phyloP scores from a whole-genome alignment of 1,140 invertebrate species.

The Arctopsyche grandis region DNA sequence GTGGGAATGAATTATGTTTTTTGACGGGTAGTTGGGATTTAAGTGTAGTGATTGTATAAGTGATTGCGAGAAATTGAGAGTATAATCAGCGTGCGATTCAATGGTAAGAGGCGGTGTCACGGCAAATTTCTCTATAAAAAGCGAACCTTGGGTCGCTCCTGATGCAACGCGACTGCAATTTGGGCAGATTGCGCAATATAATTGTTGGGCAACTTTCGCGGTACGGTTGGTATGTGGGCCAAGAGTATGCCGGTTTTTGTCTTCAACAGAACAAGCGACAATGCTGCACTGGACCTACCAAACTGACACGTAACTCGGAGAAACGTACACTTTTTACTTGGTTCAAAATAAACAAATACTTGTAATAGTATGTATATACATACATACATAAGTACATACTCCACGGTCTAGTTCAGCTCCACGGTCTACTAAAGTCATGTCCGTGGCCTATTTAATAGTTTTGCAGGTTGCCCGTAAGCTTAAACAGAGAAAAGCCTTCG shows the following conservation, averaged over 20 bases:
- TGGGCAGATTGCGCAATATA: slow-evolving; percentile 3
- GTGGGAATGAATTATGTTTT: too few species aligned
- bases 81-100: not conserved
- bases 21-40: not conserved
- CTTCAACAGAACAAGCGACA: not conserved
- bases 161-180: slow-evolving; percentile 26
- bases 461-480: too few species aligned
- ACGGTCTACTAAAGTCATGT: too few species aligned
- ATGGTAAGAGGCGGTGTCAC: slow-evolving; percentile 7
- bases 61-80: not conserved
- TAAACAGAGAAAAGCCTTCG: too few species aligned
- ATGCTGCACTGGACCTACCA: not conserved
- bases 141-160: slow-evolving; percentile 1
- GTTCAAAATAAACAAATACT: too few species aligned
- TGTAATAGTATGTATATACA: too few species aligned
- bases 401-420: too few species aligned
- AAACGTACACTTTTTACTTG: too few species aligned
- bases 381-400: too few species aligned
- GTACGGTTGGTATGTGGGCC: slow-evolving; percentile 27
- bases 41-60: not conserved
- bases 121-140: slow-evolving; percentile 19
- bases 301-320: not conserved
- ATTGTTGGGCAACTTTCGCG: slow-evolving; percentile 38
- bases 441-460: too few species aligned
- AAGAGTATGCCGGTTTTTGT: slow-evolving; percentile 5